These are phyloP conservation scores for Chaenocephalus aceratus DNA, from an alignment of 2,113 vertebrate genomes.

Conservation along the genomic window DNA sequence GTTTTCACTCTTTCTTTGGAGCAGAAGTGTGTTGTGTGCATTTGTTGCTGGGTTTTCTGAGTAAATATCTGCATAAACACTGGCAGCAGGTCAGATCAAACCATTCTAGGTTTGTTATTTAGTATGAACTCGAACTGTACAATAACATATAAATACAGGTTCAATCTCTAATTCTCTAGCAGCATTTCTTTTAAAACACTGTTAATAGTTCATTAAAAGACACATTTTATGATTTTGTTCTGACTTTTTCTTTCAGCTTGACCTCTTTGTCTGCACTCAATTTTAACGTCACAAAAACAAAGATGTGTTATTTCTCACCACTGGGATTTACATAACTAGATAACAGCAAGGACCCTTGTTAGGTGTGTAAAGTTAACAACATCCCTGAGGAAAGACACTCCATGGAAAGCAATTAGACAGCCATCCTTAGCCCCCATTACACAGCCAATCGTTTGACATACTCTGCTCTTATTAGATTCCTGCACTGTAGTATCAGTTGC, in stretches of 20 bases:
- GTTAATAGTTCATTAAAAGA: conserved; percentile 29
- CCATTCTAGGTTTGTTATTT: conserved; percentile 12
- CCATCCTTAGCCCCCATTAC: conserved; percentile 54
- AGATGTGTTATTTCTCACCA: conserved; percentile 53
- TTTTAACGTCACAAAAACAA: conserved; percentile 47
- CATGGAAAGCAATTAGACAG: conserved; percentile 74
- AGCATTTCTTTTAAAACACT: not conserved
- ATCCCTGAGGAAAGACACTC: conserved; percentile 62
- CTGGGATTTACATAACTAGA: conserved; percentile 61
- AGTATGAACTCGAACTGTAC: not conserved
- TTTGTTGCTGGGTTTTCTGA: conserved; percentile 13
- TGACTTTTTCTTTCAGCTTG: conserved; percentile 15
- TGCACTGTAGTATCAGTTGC: conserved; percentile 47
- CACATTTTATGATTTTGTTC: conserved; percentile 15
- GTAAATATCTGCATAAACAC: conserved; percentile 22
- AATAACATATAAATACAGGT: not conserved
- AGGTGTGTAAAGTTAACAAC: conserved; percentile 61
- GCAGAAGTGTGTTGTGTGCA: not conserved
- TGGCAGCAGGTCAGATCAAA: conserved; percentile 12
- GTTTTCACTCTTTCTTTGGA: not conserved
- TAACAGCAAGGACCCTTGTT: conserved; percentile 53
- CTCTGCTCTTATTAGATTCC: conserved; percentile 62
- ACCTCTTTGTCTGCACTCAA: conserved; percentile 21
- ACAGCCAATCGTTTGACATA: conserved; percentile 64
- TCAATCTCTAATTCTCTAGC: not conserved